A percentile compares a stretch with the other conserved stretches of the same genome.
phyloP scores from a whole-genome alignment of 1,140 invertebrate species.

The Pomacea maculata region DNA sequence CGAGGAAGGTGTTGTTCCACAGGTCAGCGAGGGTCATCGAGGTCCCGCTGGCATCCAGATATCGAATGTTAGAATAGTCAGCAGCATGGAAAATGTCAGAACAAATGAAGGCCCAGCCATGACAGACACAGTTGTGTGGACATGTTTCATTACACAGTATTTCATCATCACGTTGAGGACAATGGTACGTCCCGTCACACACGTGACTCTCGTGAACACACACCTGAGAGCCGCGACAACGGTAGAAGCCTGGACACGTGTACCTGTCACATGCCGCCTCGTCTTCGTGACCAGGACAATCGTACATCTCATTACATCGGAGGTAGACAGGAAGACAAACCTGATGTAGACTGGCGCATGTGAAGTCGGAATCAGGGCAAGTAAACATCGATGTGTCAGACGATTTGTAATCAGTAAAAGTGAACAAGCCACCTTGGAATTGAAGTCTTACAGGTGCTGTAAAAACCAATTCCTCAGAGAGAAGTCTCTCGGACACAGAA shows the following conservation, averaged over 20 bases:
- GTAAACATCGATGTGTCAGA: background rate
- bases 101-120: background rate
- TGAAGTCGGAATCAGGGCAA: conserved; percentile 1
- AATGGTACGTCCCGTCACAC: conserved; percentile 7
- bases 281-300: conserved; percentile 9
- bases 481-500: too few species aligned
- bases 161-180: conserved; percentile 17
- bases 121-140: conserved; percentile 46
- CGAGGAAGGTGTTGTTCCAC: background rate
- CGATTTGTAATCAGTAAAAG: background rate
- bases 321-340: conserved; percentile 1
- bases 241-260: conserved; percentile 7
- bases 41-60: background rate
- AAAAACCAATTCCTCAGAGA: background rate
- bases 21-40: background rate
- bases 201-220: conserved; percentile 5
- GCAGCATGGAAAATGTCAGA: background rate
- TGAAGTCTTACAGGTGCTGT: background rate
- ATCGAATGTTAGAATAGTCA: background rate
- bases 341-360: background rate
- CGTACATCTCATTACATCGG: background rate
- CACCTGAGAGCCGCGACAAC: conserved; percentile 1
- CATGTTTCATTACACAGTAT: conserved; percentile 43
- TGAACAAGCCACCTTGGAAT: background rate
- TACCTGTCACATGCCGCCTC: background rate